Base-by-base conservation (phyloP, 2,113 vertebrate species). In the Pelecanus crispus region DNA sequence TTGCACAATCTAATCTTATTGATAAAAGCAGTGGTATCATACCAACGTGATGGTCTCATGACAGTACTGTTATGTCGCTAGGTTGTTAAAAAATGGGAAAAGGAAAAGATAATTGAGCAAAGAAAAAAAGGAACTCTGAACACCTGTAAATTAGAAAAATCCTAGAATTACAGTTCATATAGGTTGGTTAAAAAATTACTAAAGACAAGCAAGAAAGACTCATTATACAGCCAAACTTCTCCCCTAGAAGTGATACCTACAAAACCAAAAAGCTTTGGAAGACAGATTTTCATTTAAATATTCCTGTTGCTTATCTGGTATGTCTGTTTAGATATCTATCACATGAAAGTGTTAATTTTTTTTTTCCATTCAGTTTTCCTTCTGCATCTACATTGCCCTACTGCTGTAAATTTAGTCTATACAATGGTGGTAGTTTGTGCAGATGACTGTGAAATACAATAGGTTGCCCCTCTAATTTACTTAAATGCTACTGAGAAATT, bases 381-480 rank as follows among this genome's bases (percentile, higher is more conserved):
- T 87, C 83, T 72, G 38, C 5, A 3, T 74, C 47, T 77, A 3
- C 42, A 53, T 65, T 92, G 79, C 53, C 50, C 40, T 65, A 24
- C 28, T 14, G 53, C 56, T 68, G 40, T 45, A 74, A 94, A 79
- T 81, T 78, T 83, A 68, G 56, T 68, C 61, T 83, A 26, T 52
- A 72, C 45, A 81, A 12, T 50, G 68, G 34, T 71, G 52, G 32
- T 34, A 50, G 72, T 74, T 95, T 92, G 72, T 78, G 47, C 75
- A 74, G 55, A 90, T 83, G 72, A 79, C 80, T 71, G 36, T 90
- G 86, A 89, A 94, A 94, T 91, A 75, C 83, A 95, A 56, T 92
- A 86, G 53, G 21, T 1, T 94, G 74, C 66, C 81, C 44, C 92
- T 96, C 82, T 92, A 94, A 96, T 96, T 97, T 91, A 94, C 78